Evolutionary conservation across 2,888 invertebrate species (phyloP).

Genomic region (Notodonta dromedarius): DNA sequence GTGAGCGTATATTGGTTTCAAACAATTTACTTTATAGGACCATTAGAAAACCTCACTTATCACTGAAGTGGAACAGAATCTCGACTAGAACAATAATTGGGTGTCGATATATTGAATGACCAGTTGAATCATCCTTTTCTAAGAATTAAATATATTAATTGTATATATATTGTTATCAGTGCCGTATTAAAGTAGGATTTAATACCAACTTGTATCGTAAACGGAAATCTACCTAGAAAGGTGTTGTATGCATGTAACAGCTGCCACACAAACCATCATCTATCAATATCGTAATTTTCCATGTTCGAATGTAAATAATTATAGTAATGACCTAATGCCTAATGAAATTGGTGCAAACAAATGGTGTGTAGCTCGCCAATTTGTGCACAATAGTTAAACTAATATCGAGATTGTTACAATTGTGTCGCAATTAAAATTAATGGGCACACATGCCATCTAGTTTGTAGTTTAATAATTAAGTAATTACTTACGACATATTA

Average conservation of each 20-base stretch:
- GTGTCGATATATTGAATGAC: no score
- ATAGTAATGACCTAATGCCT: conserved; percentile 40
- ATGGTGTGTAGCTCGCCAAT: conserved; percentile 22
- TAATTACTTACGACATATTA: no score
- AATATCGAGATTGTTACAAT: not conserved
- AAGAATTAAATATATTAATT: no score
- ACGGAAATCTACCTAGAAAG: conserved; percentile 72
- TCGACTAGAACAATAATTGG: no score
- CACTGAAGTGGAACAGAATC: no score
- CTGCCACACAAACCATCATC: conserved; percentile 78
- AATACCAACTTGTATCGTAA: conserved; percentile 37
- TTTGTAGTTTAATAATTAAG: no score
- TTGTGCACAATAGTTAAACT: not conserved
- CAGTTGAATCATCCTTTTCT: no score
- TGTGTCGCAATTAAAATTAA: not conserved
- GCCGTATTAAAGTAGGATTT: conserved; percentile 3
- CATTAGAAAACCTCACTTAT: no score
- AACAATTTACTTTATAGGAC: no score
- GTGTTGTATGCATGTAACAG: conserved; percentile 79
- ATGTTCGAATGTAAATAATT: conserved; percentile 47
- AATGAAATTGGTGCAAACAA: conserved; percentile 77
- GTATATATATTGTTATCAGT: not conserved
- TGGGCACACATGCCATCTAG: no score
- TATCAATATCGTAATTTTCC: conserved; percentile 53
- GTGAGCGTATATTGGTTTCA: not conserved